Evolutionary conservation across 2,113 vertebrate genomes (phyloP).

Genomic region (Gymnobelideus leadbeateri): DNA sequence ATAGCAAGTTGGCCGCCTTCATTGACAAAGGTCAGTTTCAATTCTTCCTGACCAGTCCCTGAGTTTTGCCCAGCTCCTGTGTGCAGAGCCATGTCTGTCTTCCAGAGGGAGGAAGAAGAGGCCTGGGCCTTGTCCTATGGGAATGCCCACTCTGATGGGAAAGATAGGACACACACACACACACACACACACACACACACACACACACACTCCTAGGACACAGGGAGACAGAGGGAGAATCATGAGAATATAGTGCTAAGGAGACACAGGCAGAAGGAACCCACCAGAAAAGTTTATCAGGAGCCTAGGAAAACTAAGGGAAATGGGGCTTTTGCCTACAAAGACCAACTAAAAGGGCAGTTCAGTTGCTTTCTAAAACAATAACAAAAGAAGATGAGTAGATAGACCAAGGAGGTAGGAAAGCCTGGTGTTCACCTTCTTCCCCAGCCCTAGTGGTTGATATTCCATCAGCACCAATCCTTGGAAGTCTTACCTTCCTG

Average conservation of each 20-base stretch:
- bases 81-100: no score
- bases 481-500: background rate
- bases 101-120: background rate
- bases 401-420: background rate
- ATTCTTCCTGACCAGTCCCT: background rate
- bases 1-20: slow-evolving; percentile 76
- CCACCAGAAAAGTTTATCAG: background rate
- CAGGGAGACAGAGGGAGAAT: no score
- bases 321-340: background rate
- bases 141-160: background rate
- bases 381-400: background rate
- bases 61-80: background rate
- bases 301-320: background rate
- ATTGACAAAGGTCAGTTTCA: slow-evolving; percentile 77
- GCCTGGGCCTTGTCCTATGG: background rate
- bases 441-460: background rate
- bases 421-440: background rate
- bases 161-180: background rate
- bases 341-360: background rate
- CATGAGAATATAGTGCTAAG: background rate
- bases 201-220: background rate
- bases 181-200: no score
- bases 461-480: background rate
- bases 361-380: background rate
- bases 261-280: background rate